Percentiles rank a stretch among this genome's conserved stretches.
Evolutionary conservation across 2,888 invertebrate species (phyloP).

Genomic region (Myathropa florea): DNA sequence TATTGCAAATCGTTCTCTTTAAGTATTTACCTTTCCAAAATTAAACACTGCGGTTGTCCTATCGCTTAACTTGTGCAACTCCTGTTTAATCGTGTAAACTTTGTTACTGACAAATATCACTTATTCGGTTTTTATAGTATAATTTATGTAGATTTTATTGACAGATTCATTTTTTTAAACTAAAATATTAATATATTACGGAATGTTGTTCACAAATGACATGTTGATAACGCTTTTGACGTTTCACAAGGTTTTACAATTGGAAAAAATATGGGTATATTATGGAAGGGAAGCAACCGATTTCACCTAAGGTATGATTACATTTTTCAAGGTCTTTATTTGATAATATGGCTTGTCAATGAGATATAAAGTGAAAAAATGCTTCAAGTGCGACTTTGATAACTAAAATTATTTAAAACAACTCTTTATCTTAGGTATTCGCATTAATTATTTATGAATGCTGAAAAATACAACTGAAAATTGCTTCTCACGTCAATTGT

Average conservation of each 20-base stretch:
- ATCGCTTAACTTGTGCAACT: slow-evolving; percentile 35
- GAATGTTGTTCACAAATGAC: slow-evolving; percentile 70
- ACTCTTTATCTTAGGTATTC: too few species aligned
- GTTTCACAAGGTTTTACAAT: slow-evolving; percentile 2
- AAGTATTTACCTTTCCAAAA: slow-evolving; percentile 64
- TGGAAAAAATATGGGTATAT: not conserved
- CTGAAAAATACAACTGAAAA: too few species aligned
- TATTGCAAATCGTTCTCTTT: slow-evolving; percentile 38
- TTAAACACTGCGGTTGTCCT: slow-evolving; percentile 61
- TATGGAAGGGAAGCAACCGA: not conserved
- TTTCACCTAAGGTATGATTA: not conserved
- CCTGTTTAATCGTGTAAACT: slow-evolving; percentile 27
- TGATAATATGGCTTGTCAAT: too few species aligned
- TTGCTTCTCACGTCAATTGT: too few species aligned
- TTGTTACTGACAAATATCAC: slow-evolving; percentile 36
- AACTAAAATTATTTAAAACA: too few species aligned
- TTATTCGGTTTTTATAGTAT: slow-evolving; percentile 24
- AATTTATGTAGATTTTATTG: slow-evolving; percentile 56
- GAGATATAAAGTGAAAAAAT: too few species aligned
- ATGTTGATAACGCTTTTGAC: slow-evolving; percentile 70
- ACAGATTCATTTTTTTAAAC: slow-evolving; percentile 63
- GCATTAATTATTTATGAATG: too few species aligned
- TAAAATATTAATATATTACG: slow-evolving; percentile 62
- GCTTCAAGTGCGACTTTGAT: too few species aligned
- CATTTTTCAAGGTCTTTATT: not conserved